These are phyloP conservation scores for Spea hammondii DNA, from an alignment of 2,797 vertebrate genomes.

Conservation along the genomic window DNA sequence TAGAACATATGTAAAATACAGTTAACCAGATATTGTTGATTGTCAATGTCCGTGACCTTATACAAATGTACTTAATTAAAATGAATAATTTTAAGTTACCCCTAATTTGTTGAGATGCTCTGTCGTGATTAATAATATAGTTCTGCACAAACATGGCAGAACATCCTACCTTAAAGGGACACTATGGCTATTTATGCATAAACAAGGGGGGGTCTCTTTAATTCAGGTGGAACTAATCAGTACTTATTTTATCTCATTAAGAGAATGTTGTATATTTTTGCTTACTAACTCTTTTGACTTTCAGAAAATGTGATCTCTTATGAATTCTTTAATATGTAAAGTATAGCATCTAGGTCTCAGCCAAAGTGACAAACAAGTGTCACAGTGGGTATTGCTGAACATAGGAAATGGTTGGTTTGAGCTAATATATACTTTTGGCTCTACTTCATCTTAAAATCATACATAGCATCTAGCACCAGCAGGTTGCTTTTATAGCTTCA, in stretches of 20 bases:
- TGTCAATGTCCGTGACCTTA: no score
- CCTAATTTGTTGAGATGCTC: no score
- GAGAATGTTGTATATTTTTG: conserved; percentile 65
- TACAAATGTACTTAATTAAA: no score
- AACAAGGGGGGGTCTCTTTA: neutral
- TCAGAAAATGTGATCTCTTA: conserved; percentile 76
- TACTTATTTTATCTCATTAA: conserved; percentile 60
- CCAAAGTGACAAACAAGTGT: conserved; percentile 78
- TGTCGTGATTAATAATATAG: no score
- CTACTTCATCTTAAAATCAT: conserved; percentile 99
- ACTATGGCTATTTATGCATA: no score
- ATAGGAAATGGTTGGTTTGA: conserved; percentile 79
- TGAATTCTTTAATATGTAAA: conserved; percentile 80
- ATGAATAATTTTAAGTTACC: no score
- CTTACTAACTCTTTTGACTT: conserved; percentile 68
- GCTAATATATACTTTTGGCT: conserved; percentile 86
- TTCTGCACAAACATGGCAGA: no score
- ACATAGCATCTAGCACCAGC: conserved; percentile 95
- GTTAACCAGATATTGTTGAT: neutral
- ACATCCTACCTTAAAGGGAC: no score
- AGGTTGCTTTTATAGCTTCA: conserved; percentile 99
- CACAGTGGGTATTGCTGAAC: conserved; percentile 75
- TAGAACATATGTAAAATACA: neutral
- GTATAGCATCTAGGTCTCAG: conserved; percentile 75
- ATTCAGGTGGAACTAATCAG: conserved; percentile 35